phyloP scores from a whole-genome alignment of 2,888 invertebrate species.

The Lithophane socia region DNA sequence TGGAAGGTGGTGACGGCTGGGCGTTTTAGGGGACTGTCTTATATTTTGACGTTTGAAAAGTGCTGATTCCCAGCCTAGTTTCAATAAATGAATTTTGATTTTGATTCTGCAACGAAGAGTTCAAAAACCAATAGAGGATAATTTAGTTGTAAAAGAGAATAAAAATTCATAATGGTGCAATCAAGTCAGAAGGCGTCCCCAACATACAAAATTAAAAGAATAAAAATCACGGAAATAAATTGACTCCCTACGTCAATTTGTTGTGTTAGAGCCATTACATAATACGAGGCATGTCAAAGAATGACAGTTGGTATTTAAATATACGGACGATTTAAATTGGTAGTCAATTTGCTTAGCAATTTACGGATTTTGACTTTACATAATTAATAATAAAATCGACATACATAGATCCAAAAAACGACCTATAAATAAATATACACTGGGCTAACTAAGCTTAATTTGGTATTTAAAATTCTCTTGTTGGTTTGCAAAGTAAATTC shows the following conservation, averaged over 20 bases:
- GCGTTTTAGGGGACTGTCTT: too few species aligned
- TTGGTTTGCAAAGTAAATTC: constrained; percentile 33
- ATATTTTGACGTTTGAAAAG: too few species aligned
- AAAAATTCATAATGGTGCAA: neutral
- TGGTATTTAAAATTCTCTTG: constrained; percentile 54
- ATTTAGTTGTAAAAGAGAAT: neutral
- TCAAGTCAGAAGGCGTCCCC: neutral
- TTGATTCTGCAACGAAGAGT: neutral
- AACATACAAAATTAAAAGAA: neutral
- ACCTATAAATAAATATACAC: neutral
- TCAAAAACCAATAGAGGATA: neutral
- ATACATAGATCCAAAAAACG: neutral
- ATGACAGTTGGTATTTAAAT: too few species aligned
- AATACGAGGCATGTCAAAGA: too few species aligned
- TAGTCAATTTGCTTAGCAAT: too few species aligned
- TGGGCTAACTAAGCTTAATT: neutral
- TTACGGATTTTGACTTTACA: neutral
- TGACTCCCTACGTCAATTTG: neutral
- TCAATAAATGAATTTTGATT: too few species aligned
- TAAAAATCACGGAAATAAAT: neutral
- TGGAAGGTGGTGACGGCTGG: too few species aligned
- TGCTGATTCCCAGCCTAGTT: too few species aligned
- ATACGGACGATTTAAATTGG: too few species aligned
- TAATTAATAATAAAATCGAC: constrained; percentile 2
- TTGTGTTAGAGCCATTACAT: neutral